Evolutionary conservation across 2,888 invertebrate species (phyloP).

Genomic region (Zygothrica quintamaculata): DNA sequence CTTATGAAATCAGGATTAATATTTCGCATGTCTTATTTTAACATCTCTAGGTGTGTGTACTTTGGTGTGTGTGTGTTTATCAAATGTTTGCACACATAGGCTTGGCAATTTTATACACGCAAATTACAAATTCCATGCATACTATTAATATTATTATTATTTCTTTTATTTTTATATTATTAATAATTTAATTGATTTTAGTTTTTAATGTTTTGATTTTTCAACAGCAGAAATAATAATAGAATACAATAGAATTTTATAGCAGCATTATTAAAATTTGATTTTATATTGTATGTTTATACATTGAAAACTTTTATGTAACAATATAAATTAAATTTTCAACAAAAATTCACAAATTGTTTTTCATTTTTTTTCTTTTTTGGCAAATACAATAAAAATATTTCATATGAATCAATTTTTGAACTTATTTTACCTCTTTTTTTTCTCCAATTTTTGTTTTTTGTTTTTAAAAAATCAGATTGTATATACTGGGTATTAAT

Average conservation of each 20-base stretch:
- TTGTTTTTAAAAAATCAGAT: no score
- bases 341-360: neutral
- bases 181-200: constrained; percentile 72
- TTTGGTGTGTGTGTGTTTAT: neutral
- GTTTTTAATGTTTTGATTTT: constrained; percentile 59
- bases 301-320: constrained; percentile 46
- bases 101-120: constrained; percentile 32
- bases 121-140: no score
- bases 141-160: no score
- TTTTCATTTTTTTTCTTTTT: no score
- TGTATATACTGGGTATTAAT: no score
- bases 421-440: no score
- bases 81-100: constrained; percentile 19
- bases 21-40: neutral
- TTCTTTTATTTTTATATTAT: constrained; percentile 66
- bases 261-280: constrained; percentile 56
- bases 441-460: no score
- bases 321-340: constrained; percentile 7
- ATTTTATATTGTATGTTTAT: constrained; percentile 37
- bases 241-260: no score
- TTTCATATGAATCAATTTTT: no score
- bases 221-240: constrained; percentile 61
- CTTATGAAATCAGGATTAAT: no score
- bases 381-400: no score
- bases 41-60: neutral